These are phyloP conservation scores for Micrastur ruficollis DNA, from an alignment of 2,797 vertebrate species.

Conservation along the genomic window DNA sequence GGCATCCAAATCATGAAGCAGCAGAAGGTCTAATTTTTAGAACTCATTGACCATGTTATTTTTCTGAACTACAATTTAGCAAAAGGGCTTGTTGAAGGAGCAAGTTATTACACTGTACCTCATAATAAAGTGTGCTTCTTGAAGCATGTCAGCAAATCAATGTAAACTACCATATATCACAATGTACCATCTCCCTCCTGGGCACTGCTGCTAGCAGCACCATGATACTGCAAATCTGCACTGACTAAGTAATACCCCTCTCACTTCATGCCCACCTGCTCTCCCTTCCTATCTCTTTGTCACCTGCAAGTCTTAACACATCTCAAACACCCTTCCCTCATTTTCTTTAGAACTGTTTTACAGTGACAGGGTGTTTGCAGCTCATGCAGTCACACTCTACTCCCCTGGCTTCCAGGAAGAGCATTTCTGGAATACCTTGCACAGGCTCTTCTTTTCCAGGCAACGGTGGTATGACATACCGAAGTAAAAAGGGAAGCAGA, in stretches of 20 bases:
- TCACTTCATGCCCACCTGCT: neutral
- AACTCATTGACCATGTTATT: neutral
- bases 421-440: neutral
- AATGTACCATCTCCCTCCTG: neutral
- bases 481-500: neutral
- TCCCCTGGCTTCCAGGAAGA: neutral
- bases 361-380: neutral
- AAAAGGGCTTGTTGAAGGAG: neutral
- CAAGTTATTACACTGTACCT: neutral
- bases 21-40: constrained; percentile 26
- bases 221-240: neutral
- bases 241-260: neutral
- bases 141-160: neutral
- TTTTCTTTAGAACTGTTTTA: neutral
- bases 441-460: neutral
- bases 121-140: neutral
- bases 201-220: neutral
- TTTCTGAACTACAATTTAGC: neutral
- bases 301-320: neutral
- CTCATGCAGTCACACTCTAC: neutral
- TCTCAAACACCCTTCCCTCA: neutral
- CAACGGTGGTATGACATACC: neutral
- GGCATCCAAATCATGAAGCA: neutral
- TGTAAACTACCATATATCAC: neutral
- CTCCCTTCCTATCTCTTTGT: neutral